A percentile compares a stretch with the other conserved stretches of the same genome.
These are phyloP conservation scores for Anarrhichthys ocellatus DNA, from an alignment of 2,113 vertebrate genomes.

Conservation along the genomic window DNA sequence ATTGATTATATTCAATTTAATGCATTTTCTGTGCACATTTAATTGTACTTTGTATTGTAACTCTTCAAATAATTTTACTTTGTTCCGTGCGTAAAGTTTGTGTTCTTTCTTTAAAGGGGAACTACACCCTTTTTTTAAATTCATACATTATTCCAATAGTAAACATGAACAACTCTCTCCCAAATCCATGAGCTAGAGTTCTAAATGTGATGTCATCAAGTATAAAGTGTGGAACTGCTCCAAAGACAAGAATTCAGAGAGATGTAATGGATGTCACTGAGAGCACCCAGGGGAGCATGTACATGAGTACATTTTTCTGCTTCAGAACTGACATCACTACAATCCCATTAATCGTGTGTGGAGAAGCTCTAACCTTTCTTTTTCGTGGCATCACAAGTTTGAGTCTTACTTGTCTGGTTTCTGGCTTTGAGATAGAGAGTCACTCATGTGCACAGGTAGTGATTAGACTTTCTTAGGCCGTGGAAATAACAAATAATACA, in stretches of 20 bases:
- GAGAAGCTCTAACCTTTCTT: neutral
- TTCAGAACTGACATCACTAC: neutral
- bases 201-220: neutral
- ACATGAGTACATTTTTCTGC: neutral
- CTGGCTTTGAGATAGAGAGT: neutral
- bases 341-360: neutral
- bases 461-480: neutral
- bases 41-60: neutral
- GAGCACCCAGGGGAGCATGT: neutral
- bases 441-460: neutral
- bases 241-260: neutral
- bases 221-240: neutral
- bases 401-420: neutral
- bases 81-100: neutral
- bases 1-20: conserved; percentile 1
- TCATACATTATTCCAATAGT: neutral
- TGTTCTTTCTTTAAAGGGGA: neutral
- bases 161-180: neutral
- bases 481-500: neutral
- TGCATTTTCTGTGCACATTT: neutral
- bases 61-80: neutral
- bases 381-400: neutral
- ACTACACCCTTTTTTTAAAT: neutral
- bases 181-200: neutral
- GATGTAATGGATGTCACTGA: neutral